These are phyloP conservation scores for Noctua comes DNA, from an alignment of 2,888 invertebrate genomes.

Conservation along the genomic window DNA sequence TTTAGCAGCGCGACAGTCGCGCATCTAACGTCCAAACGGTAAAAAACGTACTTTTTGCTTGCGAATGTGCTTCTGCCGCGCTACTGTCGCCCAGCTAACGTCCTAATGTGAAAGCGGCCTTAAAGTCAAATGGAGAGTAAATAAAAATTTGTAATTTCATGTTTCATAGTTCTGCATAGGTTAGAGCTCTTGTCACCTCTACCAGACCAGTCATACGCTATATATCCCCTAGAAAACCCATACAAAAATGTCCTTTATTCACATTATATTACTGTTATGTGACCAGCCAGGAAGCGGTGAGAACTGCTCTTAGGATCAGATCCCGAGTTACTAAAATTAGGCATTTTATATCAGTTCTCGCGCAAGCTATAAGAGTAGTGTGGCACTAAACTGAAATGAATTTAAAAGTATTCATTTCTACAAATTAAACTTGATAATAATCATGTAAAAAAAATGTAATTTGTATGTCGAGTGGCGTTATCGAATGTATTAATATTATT, in stretches of 20 bases:
- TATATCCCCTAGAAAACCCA: constrained; percentile 67
- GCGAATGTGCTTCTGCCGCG: too few relatives aligned
- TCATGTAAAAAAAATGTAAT: constrained; percentile 60
- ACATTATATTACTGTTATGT: constrained; percentile 50
- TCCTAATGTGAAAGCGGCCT: too few relatives aligned
- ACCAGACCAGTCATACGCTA: constrained; percentile 39
- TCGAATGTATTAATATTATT: constrained; percentile 62
- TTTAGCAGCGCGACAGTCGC: too few relatives aligned
- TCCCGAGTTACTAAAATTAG: constrained; percentile 37
- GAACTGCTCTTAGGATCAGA: constrained; percentile 30
- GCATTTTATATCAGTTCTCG: constrained; percentile 40
- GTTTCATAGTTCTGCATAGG: constrained; percentile 29
- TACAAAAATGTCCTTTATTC: constrained; percentile 67
- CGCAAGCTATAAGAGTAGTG: constrained; percentile 30
- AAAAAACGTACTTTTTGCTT: too few relatives aligned
- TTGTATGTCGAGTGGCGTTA: constrained; percentile 55
- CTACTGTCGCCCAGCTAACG: too few relatives aligned
- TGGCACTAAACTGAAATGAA: constrained; percentile 57
- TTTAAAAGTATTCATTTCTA: constrained; percentile 59
- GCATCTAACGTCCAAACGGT: too few relatives aligned
- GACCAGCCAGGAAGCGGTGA: constrained; percentile 44
- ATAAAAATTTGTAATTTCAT: constrained; percentile 45
- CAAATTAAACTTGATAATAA: constrained; percentile 61
- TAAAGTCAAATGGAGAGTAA: constrained; percentile 34
- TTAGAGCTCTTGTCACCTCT: constrained; percentile 38